Evolutionary conservation across 2,797 vertebrate species (phyloP).

Genomic region (Pseudopleuronectes americanus): DNA sequence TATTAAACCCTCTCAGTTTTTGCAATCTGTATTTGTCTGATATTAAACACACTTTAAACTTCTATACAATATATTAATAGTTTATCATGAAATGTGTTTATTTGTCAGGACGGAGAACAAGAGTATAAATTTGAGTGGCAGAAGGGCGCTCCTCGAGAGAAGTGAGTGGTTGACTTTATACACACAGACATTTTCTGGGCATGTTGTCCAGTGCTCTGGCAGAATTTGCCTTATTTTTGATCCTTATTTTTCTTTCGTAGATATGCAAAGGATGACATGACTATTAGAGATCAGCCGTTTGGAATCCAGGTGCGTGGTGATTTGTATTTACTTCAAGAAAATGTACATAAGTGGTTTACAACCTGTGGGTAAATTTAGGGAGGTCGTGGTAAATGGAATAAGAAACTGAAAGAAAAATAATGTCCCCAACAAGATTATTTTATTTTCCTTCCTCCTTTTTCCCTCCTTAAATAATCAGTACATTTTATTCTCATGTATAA

Average conservation of each 20-base stretch:
- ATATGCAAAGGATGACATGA: constrained; percentile 99
- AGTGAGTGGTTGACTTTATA: constrained; percentile 81
- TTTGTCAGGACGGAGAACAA: constrained; percentile 89
- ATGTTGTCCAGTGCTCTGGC: not conserved
- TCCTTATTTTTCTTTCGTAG: constrained; percentile 72
- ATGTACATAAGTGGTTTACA: not conserved
- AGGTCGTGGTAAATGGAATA: no score
- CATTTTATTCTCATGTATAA: no score
- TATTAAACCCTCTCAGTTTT: not conserved
- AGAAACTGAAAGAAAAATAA: not conserved
- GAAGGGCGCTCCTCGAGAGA: constrained; percentile 95
- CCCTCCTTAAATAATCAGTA: no score
- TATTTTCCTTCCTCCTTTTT: no score
- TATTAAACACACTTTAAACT: not conserved
- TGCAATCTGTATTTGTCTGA: not conserved
- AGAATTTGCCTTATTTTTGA: constrained; percentile 5
- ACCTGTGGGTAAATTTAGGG: no score
- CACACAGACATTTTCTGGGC: not conserved
- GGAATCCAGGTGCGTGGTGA: constrained; percentile 91
- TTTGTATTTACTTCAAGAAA: constrained; percentile 13
- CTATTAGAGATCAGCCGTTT: constrained; percentile 98
- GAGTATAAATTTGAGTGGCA: constrained; percentile 99
- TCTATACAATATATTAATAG: not conserved
- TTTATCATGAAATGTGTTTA: constrained; percentile 10
- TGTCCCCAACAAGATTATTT: no score